Evolutionary conservation across 2,797 vertebrate species (phyloP).

Genomic region (Staurois parvus): DNA sequence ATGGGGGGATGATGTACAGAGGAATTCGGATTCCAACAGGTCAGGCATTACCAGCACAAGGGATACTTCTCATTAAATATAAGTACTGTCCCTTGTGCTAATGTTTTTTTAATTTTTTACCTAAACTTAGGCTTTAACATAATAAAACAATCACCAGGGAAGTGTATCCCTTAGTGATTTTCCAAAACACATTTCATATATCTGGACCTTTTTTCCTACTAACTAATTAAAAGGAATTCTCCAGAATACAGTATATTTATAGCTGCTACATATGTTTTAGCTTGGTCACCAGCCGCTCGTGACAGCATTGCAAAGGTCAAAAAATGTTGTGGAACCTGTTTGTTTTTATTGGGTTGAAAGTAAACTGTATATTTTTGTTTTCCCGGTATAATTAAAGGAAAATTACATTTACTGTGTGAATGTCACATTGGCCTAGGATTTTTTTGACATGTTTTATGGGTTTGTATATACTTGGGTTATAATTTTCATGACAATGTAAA

Average conservation of each 20-base stretch:
- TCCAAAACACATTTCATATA: not conserved
- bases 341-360: not conserved
- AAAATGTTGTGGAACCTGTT: too few species aligned
- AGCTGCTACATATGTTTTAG: not conserved
- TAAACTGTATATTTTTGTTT: not conserved
- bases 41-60: too few species aligned
- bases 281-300: too few species aligned
- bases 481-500: not conserved
- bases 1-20: too few species aligned
- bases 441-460: not conserved
- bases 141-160: not conserved
- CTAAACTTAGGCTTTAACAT: not conserved
- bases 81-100: too few species aligned
- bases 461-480: not conserved
- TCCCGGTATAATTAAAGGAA: not conserved
- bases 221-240: not conserved
- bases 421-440: not conserved
- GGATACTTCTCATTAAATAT: too few species aligned
- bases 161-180: not conserved
- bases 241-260: not conserved
- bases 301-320: too few species aligned
- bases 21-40: too few species aligned
- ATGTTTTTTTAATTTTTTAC: too few species aligned
- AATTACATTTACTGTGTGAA: not conserved
- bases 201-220: not conserved